These are phyloP conservation scores for Petaurus breviceps DNA, from an alignment of 2,113 vertebrate genomes.

Conservation along the genomic window DNA sequence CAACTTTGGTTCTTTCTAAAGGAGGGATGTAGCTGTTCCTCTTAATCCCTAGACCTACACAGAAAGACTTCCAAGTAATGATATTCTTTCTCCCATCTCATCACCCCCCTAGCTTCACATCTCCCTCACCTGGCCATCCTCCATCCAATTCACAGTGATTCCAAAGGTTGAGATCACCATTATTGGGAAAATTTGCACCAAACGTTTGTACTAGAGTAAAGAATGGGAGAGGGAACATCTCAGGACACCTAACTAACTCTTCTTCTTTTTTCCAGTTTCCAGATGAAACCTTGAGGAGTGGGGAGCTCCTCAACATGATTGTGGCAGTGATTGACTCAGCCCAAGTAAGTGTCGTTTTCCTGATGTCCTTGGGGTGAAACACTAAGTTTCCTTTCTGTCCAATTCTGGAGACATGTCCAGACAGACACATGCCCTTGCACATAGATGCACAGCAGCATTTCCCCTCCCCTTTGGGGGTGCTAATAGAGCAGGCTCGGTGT, in stretches of 20 bases:
- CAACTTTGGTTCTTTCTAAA: too few relatives aligned
- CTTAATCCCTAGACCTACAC: rapidly evolving
- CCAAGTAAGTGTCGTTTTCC: constrained; percentile 78
- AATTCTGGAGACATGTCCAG: background rate
- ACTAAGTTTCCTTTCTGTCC: rapidly evolving
- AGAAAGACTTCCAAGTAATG: background rate
- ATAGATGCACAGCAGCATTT: rapidly evolving
- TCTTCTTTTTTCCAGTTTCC: constrained; percentile 88
- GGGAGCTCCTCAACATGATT: constrained; percentile 98
- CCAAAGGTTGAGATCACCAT: background rate
- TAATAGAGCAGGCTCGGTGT: rapidly evolving
- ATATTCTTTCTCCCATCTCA: background rate
- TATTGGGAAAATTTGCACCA: background rate
- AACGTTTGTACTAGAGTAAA: background rate
- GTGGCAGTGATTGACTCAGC: constrained; percentile 96
- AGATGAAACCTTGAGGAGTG: constrained; percentile 94
- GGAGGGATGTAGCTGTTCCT: background rate
- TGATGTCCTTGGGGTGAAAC: rapidly evolving
- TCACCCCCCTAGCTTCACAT: background rate
- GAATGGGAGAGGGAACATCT: background rate
- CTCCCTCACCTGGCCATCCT: background rate
- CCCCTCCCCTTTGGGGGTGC: rapidly evolving
- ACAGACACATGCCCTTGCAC: background rate
- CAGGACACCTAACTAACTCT: rapidly evolving
- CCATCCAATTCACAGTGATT: too few relatives aligned